Evolutionary conservation across 2,888 invertebrate genomes (phyloP).

Genomic region (Automeris io): DNA sequence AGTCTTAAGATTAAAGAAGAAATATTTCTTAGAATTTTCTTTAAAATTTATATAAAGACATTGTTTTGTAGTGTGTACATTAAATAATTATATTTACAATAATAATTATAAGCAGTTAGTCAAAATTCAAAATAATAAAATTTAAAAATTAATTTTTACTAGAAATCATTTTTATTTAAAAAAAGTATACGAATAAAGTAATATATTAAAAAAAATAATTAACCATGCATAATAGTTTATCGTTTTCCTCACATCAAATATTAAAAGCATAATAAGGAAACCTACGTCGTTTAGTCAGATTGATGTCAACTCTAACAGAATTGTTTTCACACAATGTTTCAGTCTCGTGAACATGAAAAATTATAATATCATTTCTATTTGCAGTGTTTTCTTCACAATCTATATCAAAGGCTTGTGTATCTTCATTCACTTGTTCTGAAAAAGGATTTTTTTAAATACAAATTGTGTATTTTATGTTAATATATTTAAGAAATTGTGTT

Average conservation of each 20-base stretch:
- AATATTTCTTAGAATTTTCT: too few relatives aligned
- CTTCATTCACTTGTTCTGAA: background rate
- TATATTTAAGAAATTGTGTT: background rate
- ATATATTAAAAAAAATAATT: too few relatives aligned
- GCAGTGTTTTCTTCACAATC: conserved; percentile 6
- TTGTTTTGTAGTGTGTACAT: too few relatives aligned
- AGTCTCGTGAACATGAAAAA: conserved; percentile 40
- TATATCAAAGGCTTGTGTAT: background rate
- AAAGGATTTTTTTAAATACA: background rate
- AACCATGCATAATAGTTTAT: too few relatives aligned
- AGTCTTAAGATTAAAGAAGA: too few relatives aligned
- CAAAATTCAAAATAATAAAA: too few relatives aligned
- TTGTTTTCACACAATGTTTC: conserved; percentile 34
- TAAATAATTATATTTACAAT: too few relatives aligned
- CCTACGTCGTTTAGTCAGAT: conserved; percentile 42
- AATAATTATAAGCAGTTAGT: too few relatives aligned
- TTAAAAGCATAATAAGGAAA: conserved; percentile 4
- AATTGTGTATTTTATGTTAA: background rate
- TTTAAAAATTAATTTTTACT: too few relatives aligned
- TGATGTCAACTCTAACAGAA: conserved; percentile 34
- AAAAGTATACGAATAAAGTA: too few relatives aligned
- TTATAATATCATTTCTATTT: conserved; percentile 13
- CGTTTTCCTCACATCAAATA: background rate
- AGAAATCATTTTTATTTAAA: too few relatives aligned
- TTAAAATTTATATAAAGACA: too few relatives aligned